Conservation (phyloP, 2,797 vertebrate genomes). For the Peromyscus eremicus region DNA sequence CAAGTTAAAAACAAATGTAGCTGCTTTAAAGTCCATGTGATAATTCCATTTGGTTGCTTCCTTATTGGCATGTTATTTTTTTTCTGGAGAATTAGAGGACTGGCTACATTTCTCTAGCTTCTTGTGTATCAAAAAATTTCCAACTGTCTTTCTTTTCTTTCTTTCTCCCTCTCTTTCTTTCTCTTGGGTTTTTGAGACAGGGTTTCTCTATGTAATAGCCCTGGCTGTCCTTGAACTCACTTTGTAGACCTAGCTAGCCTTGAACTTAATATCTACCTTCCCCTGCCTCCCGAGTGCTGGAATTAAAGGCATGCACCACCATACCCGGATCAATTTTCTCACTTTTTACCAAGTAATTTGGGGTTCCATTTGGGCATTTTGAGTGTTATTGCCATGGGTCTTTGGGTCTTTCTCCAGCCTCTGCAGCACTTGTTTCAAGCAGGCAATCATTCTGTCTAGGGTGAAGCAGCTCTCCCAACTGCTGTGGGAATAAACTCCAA, state of each 20-base stretch:
- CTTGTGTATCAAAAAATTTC: background rate
- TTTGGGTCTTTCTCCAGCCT: background rate
- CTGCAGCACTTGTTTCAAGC: background rate
- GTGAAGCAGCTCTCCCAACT: background rate
- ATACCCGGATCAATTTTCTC: background rate
- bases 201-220: background rate
- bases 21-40: background rate
- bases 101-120: background rate
- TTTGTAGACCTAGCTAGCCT: background rate
- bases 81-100: background rate
- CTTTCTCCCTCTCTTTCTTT: background rate
- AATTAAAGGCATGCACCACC: background rate
- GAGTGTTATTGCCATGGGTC: background rate
- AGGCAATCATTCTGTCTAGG: background rate
- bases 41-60: background rate
- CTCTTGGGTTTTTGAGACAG: background rate
- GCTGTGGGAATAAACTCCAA: background rate
- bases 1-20: background rate
- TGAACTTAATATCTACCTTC: background rate
- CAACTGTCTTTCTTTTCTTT: background rate
- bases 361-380: background rate
- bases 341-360: background rate
- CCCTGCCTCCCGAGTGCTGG: background rate
- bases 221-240: background rate
- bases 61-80: background rate